phyloP scores from a whole-genome alignment of 1,140 invertebrate species.

The Calephelis nemesis region DNA sequence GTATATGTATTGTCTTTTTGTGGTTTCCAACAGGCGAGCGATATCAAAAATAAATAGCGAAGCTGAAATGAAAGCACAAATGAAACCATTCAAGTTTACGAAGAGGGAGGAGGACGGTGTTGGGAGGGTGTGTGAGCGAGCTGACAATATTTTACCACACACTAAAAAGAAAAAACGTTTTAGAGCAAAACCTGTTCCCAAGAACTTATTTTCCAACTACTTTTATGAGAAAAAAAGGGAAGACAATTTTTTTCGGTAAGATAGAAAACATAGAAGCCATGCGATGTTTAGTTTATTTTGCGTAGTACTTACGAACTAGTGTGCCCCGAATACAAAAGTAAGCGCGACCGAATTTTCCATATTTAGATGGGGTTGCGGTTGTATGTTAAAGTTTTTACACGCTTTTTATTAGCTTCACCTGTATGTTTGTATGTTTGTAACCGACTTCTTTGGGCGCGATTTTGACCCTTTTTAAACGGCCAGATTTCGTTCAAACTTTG shows the following conservation, averaged over 20 bases:
- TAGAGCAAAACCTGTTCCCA: slow-evolving; percentile 84
- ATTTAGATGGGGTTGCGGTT: too few relatives aligned
- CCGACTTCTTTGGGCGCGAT: too few relatives aligned
- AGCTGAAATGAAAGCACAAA: slow-evolving; percentile 78
- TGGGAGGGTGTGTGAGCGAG: slow-evolving; percentile 70
- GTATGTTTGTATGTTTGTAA: too few relatives aligned
- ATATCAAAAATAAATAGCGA: slow-evolving; percentile 80
- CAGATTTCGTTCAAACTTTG: too few relatives aligned
- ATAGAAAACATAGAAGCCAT: not conserved
- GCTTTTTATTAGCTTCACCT: too few relatives aligned
- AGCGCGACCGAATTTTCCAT: too few relatives aligned
- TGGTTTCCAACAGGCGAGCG: slow-evolving; percentile 64
- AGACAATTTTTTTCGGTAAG: slow-evolving; percentile 85
- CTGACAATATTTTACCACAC: slow-evolving; percentile 47
- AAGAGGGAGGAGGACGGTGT: slow-evolving; percentile 78
- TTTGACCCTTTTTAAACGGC: too few relatives aligned
- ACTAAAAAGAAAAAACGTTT: slow-evolving; percentile 78
- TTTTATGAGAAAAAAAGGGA: slow-evolving; percentile 85
- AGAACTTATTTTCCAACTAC: slow-evolving; percentile 84
- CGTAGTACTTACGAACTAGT: too few relatives aligned
- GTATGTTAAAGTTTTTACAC: too few relatives aligned
- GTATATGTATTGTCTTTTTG: too few relatives aligned
- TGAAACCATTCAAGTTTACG: slow-evolving; percentile 84
- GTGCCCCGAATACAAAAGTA: too few relatives aligned
- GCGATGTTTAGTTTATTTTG: too few relatives aligned